Percentiles rank a stretch among this genome's conserved stretches.
phyloP scores from a whole-genome alignment of 2,113 vertebrate species.

The Sterna hirundo region DNA sequence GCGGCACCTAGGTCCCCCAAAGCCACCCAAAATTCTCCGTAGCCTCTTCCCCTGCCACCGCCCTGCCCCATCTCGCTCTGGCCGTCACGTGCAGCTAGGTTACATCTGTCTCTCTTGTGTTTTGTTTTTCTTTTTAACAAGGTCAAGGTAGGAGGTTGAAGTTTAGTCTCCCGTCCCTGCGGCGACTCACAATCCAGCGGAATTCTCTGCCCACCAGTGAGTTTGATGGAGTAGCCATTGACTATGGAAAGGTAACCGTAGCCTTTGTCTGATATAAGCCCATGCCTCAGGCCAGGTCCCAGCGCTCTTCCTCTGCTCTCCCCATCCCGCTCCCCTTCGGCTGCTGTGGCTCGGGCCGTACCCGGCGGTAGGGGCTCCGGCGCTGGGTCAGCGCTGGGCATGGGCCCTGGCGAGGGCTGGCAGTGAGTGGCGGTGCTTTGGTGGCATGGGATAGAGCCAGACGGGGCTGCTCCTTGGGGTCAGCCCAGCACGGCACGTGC shows the following conservation, averaged over 20 bases:
- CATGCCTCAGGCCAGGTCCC: slow-evolving; percentile 44
- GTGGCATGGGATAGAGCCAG: background rate
- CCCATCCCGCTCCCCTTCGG: slow-evolving; percentile 6
- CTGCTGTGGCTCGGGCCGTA: slow-evolving; percentile 28
- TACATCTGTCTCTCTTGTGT: slow-evolving; percentile 69
- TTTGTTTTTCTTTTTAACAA: slow-evolving; percentile 71
- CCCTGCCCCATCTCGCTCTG: fast-evolving
- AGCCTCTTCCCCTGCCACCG: background rate
- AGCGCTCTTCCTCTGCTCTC: slow-evolving; percentile 37
- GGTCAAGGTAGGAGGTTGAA: slow-evolving; percentile 84
- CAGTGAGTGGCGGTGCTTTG: background rate
- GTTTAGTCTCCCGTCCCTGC: slow-evolving; percentile 84
- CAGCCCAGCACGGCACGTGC: fast-evolving
- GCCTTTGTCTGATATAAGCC: slow-evolving; percentile 63
- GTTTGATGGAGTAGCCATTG: slow-evolving; percentile 89
- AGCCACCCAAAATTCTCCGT: background rate
- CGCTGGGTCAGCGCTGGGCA: background rate
- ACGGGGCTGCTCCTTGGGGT: background rate
- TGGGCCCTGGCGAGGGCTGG: background rate
- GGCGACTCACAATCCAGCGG: slow-evolving; percentile 71
- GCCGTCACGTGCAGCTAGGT: slow-evolving; percentile 40
- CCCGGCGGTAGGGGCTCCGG: background rate
- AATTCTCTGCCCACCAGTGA: slow-evolving; percentile 83
- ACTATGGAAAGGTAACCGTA: slow-evolving; percentile 83
- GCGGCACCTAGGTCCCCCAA: fast-evolving